phyloP scores from a whole-genome alignment of 2,888 invertebrate species.

The Thereva nobilitata region DNA sequence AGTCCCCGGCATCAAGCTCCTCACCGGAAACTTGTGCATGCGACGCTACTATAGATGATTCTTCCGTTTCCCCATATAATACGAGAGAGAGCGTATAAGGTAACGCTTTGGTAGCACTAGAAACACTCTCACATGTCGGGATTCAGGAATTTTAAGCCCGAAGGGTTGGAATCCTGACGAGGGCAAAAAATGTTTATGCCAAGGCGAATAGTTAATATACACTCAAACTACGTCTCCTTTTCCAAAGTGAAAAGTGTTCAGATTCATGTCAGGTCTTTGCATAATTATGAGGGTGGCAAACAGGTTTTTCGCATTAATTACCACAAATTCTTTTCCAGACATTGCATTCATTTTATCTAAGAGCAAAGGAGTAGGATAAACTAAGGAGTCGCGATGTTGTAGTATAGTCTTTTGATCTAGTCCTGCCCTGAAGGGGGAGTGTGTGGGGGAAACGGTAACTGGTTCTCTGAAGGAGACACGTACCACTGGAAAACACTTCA shows the following conservation, averaged over 20 bases:
- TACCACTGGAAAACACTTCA: background rate
- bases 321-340: constrained; percentile 30
- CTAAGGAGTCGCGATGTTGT: background rate
- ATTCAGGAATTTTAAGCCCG: constrained; percentile 1
- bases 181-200: constrained; percentile 20
- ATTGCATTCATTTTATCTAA: constrained; percentile 10
- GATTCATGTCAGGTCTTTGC: constrained; percentile 29
- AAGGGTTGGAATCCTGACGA: constrained; percentile 25
- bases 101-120: constrained; percentile 4
- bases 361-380: constrained; percentile 3
- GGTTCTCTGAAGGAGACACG: background rate
- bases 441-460: background rate
- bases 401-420: background rate
- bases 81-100: too few species aligned
- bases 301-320: constrained; percentile 33
- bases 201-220: constrained; percentile 29
- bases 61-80: background rate
- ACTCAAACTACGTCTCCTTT: constrained; percentile 8
- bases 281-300: constrained; percentile 29
- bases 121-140: constrained; percentile 24
- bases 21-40: constrained; percentile 19
- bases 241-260: constrained; percentile 9
- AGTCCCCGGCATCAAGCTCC: background rate
- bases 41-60: constrained; percentile 9
- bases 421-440: too few species aligned